phyloP scores from a whole-genome alignment of 1,140 invertebrate species.

The Dysdera silvatica region DNA sequence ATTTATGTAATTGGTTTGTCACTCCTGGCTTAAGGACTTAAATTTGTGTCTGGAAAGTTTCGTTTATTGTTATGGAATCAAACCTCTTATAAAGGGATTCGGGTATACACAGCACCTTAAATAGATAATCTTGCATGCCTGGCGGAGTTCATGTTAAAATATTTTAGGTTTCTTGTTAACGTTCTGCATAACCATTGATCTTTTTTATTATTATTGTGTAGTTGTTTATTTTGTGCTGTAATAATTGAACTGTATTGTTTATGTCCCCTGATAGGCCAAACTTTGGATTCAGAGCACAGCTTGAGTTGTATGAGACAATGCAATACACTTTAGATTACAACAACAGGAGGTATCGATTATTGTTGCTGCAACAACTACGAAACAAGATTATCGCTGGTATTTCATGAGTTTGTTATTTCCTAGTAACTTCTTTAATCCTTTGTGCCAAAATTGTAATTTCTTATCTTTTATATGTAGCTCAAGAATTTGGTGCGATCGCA shows the following conservation, averaged over 20 bases:
- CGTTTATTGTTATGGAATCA: too few relatives aligned
- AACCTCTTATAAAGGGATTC: too few relatives aligned
- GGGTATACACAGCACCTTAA: too few relatives aligned
- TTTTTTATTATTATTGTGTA: too few relatives aligned
- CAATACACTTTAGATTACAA: slow-evolving; percentile 19
- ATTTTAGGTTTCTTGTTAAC: too few relatives aligned
- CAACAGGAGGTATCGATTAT: slow-evolving; percentile 24
- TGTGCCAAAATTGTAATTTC: background rate
- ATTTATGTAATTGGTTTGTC: background rate
- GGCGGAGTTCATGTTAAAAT: too few relatives aligned
- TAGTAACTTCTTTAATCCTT: background rate
- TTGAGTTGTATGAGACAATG: slow-evolving; percentile 24
- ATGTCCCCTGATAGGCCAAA: slow-evolving; percentile 13
- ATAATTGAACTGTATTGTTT: too few relatives aligned
- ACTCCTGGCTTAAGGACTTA: background rate
- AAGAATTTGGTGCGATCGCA: slow-evolving; percentile 13
- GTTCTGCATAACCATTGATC: too few relatives aligned
- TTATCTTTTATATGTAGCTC: background rate
- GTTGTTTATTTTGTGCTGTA: too few relatives aligned
- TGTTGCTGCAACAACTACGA: slow-evolving; percentile 20
- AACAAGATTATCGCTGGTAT: slow-evolving; percentile 17
- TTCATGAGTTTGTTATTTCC: background rate
- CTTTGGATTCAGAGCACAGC: slow-evolving; percentile 18
- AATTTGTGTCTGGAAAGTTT: too few relatives aligned
- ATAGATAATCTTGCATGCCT: too few relatives aligned